Base-by-base conservation (phyloP, 2,797 vertebrate genomes). In the Toxotes lorentzi region DNA sequence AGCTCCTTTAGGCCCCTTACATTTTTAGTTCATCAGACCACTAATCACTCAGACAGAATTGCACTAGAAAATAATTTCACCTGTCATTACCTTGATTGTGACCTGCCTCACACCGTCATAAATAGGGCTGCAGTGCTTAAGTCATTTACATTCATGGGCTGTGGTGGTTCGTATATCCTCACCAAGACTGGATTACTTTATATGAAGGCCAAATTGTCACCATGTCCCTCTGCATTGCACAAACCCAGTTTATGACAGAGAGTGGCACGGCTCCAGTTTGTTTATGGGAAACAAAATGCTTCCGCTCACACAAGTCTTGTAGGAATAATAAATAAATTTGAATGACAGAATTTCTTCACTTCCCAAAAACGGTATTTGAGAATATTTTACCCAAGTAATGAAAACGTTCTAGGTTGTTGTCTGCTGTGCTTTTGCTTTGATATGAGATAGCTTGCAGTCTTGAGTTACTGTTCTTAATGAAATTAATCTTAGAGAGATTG, bases 31-130 rank as follows among this genome's bases (percentile, higher is more conserved):
- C 62, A 77, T 76, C 51, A 59, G 77, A 59, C 76, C 79, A 83
- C 82, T 86, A 88, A 88, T 89, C 81, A 82, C 80, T 83, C 23
- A 56, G 79, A 85, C 83, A 77, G 62, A 80, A 70, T 6, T 62
- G 71, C 61, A 62, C 72, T 72, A 35, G 69, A 78, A 69, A 90
- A 84, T 90, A 53, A 85, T 91, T 90, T 82, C 71, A 85, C 83
- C 85, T 91, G 85, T 84, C 86, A 85, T 88, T 88, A 86, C 60
- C 76, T 87, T 84, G 86, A 92, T 90, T 89, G 79, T 70, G 79
- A 83, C 81, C 70, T 73, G 79, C 69, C 51, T 64, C 62, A 21
- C 60, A 54, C 57, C 59, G 72, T 69, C 78, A 84, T 84, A 88
- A 91, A 88, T 58, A 66, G 43, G 27, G 48, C 77, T 77, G 76